phyloP scores from a whole-genome alignment of 1,140 invertebrate genomes.

The Matsumurasca onukii region DNA sequence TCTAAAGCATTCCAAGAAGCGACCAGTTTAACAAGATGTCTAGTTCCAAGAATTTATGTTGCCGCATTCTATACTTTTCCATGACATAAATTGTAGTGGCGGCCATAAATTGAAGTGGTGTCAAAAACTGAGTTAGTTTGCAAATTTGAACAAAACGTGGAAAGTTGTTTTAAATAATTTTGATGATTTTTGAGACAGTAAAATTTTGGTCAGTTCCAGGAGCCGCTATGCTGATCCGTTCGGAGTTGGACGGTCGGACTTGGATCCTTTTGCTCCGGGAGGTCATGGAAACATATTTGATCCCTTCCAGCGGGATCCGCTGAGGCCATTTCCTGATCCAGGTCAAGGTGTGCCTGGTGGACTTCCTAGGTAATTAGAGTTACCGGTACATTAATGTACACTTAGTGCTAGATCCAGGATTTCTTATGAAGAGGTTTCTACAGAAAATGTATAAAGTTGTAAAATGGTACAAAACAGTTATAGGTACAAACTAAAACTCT shows the following conservation, averaged over 20 bases:
- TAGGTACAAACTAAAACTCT: not conserved
- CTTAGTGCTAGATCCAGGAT: not conserved
- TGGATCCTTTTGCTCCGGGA: constrained; percentile 60
- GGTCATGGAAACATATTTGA: constrained; percentile 76
- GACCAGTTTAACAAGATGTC: too few relatives aligned
- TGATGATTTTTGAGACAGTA: not conserved
- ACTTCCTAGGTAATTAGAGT: constrained; percentile 58
- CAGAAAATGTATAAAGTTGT: not conserved
- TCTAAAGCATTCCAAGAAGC: too few relatives aligned
- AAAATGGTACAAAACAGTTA: not conserved
- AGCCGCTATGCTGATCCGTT: constrained; percentile 45
- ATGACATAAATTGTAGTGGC: too few relatives aligned
- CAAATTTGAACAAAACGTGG: too few relatives aligned
- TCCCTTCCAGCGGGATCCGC: constrained; percentile 51
- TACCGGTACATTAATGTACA: not conserved
- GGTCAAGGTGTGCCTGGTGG: constrained; percentile 56
- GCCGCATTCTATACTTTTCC: too few relatives aligned
- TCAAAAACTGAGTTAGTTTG: too few relatives aligned
- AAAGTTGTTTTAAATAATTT: not conserved
- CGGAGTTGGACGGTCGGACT: constrained; percentile 65
- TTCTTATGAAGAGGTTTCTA: not conserved
- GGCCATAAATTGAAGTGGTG: too few relatives aligned
- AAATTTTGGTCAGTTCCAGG: constrained; percentile 32
- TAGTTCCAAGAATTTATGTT: too few relatives aligned
- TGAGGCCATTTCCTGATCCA: constrained; percentile 47